Evolutionary conservation across 2,113 vertebrate species (phyloP), one percentile per base, ranked within the genome.

Genomic region (Mandrillus leucophaeus): DNA sequence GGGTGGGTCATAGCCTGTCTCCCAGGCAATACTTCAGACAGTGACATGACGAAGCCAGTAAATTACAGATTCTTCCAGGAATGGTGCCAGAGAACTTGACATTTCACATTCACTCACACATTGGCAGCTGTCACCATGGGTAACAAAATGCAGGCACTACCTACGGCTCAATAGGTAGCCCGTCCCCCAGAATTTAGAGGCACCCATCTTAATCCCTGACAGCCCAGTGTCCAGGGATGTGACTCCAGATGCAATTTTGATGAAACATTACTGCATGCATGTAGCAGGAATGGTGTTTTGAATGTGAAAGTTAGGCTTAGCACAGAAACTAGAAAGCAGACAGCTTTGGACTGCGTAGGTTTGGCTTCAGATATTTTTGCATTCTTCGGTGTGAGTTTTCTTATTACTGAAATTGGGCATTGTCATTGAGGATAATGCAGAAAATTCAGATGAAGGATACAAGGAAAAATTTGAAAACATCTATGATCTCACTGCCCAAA

Each of bases 101-200:
- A 98, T 97, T 96, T 97, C 95, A 95, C 98, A 95, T 95, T 96
- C 95, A 93, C 97, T 95, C 92, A 61, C 96, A 95, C 97, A 96
- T 95, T 97, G 98, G 97, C 98, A 98, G 98, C 98, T 97, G 98
- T 98, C 98, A 98, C 87, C 92, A 48, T 0, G 95, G 96, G 93
- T 96, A 97, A 97, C 96, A 96, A 82, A 97, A 98, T 81, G 92
- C 97, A 98, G 92, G 87, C 97, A 68, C 96, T 93, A 93, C 97
- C 97, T 97, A 97, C 50, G 50, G 97, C 97, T 97, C 92, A 78
- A 95, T 96, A 98, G 97, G 97, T 97, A 98, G 90, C 90, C 95
- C 50, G 45, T 93, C 97, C 93, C 93, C 94, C 70, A 75, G 93
- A 89, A 94, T 84, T 93, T 48, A 84, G 96, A 96, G 68, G 92